Conservation (phyloP, 2,113 vertebrate species). For the Mesitornis unicolor region DNA sequence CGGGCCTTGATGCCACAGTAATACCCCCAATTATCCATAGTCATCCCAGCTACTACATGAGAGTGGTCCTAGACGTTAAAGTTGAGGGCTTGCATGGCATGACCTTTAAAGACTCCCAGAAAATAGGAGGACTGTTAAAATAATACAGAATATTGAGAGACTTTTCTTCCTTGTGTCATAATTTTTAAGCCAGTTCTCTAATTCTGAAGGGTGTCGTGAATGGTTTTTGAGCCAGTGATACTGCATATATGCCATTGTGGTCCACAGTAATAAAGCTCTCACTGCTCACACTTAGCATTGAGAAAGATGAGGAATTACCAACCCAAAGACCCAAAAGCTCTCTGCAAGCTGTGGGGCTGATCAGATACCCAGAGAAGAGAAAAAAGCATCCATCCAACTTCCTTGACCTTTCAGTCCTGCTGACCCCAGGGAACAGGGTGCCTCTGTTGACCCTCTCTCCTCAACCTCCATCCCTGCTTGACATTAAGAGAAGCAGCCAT, state of each 20-base stretch:
- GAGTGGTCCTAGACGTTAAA: background rate
- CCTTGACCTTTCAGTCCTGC: background rate
- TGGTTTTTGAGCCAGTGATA: background rate
- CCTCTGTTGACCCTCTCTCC: background rate
- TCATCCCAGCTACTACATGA: background rate
- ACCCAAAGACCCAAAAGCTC: background rate
- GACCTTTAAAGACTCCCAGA: background rate
- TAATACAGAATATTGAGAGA: background rate
- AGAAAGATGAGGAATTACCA: background rate
- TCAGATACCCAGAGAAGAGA: background rate
- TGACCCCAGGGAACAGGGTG: background rate
- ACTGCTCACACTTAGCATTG: rapidly evolving
- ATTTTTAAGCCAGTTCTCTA: background rate
- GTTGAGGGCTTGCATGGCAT: background rate
- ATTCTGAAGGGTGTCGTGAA: background rate
- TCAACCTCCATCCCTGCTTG: background rate
- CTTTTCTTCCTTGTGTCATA: background rate
- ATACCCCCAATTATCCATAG: background rate
- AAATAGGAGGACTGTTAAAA: background rate
- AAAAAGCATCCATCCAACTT: background rate
- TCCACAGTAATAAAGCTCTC: background rate
- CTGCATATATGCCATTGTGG: background rate
- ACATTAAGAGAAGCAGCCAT: background rate
- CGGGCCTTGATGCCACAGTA: background rate
- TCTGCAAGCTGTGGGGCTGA: background rate